phyloP scores from a whole-genome alignment of 1,140 invertebrate species.

The Drosophila yakuba region DNA sequence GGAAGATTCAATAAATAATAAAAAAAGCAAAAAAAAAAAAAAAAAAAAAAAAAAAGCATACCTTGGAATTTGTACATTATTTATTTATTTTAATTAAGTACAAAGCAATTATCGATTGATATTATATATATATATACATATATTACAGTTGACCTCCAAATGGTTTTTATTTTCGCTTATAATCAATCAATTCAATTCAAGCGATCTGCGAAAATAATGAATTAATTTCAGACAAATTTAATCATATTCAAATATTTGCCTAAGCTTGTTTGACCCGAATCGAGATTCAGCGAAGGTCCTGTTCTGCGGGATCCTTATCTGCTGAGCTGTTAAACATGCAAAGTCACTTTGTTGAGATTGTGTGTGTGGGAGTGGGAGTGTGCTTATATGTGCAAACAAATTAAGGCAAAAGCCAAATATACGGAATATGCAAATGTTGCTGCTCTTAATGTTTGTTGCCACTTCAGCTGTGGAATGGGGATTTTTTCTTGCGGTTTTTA shows the following conservation, averaged over 20 bases:
- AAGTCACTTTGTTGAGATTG: slow-evolving; percentile 62
- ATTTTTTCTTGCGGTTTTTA: slow-evolving; percentile 72
- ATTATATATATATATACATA: no score
- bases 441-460: slow-evolving; percentile 73
- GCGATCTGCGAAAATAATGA: neutral
- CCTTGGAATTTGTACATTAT: no score
- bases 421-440: slow-evolving; percentile 78
- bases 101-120: no score
- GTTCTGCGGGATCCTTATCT: slow-evolving; percentile 31
- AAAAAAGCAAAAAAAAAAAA: no score
- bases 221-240: slow-evolving; percentile 14
- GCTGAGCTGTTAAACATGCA: slow-evolving; percentile 65
- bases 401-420: slow-evolving; percentile 71
- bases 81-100: no score
- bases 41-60: no score
- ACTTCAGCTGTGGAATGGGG: slow-evolving; percentile 26
- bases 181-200: no score
- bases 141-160: no score
- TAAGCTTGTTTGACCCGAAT: slow-evolving; percentile 24
- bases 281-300: slow-evolving; percentile 23
- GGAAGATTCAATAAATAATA: no score
- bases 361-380: slow-evolving; percentile 25
- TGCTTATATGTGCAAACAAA: slow-evolving; percentile 64
- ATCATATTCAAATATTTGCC: slow-evolving; percentile 20
- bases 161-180: neutral